Evolutionary conservation across 2,888 invertebrate species (phyloP).

Genomic region (Lasioglossum zephyrum): DNA sequence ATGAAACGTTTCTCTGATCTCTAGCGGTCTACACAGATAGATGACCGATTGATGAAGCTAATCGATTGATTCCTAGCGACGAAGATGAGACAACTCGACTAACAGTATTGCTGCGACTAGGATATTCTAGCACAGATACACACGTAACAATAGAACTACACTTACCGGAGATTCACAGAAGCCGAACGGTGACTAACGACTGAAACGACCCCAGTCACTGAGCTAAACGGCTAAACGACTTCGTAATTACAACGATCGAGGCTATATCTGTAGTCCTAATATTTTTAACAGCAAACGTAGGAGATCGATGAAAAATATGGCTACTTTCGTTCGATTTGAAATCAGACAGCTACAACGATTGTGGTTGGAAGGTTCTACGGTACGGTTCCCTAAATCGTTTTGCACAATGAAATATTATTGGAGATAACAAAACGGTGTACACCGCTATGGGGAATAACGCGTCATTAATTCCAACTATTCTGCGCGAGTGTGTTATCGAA

Average conservation of each 20-base stretch:
- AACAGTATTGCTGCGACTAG: constrained; percentile 7
- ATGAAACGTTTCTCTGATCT: constrained; percentile 1
- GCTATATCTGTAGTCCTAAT: background rate
- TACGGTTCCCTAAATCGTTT: background rate
- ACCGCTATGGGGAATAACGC: background rate
- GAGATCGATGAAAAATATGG: constrained; percentile 2
- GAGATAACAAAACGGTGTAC: background rate
- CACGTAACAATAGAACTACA: constrained; percentile 8
- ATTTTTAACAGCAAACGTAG: background rate
- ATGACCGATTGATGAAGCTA: constrained; percentile 17
- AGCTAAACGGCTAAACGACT: constrained; percentile 2
- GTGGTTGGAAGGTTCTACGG: background rate
- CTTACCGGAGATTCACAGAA: constrained; percentile 22
- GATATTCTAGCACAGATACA: constrained; percentile 33
- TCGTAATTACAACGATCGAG: constrained; percentile 49
- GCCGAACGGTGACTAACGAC: constrained; percentile 20
- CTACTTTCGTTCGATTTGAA: background rate
- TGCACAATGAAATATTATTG: background rate
- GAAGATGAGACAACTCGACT: constrained; percentile 15
- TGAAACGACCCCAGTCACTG: background rate
- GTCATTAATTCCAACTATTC: constrained; percentile 12
- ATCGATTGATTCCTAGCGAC: constrained; percentile 10
- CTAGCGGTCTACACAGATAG: constrained; percentile 24
- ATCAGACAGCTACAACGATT: background rate
- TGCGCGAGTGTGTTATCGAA: background rate